Evolutionary conservation across 1,140 invertebrate species (phyloP), one percentile per base, ranked within the genome.

Genomic region (Aporrectodea caliginosa): DNA sequence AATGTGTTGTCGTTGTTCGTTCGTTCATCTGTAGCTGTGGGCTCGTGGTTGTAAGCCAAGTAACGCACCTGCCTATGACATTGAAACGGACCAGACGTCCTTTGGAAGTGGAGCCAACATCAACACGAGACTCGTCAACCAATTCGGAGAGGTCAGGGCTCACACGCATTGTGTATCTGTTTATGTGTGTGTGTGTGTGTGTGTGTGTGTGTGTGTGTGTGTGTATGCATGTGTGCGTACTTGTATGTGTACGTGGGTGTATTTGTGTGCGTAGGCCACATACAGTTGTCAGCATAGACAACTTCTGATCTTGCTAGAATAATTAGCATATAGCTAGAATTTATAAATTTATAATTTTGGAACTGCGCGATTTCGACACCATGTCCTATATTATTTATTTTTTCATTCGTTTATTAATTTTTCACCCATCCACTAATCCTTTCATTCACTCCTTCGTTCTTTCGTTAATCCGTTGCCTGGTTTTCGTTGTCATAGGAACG

Each of bases 51-150:
- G 27, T 22, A 77, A 34, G 35, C 76, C 76, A 32, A 35, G n/a
- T n/a, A 30, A 29, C 35, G 32, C 68, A 34, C 27, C 75, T 29
- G 29, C 34, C 33, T n/a, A 78, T 34, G 77, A 78, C 29, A 71
- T 78, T n/a, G 71, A 34, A 30, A 30, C 34, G n/a, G 16, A 78
- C 22, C 2, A 30, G 0, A n/a, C 22, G 22, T 76, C 29, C 27
- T 73, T 71, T 27, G 77, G 71, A 29, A 27, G 29, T 22, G 77
- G 71, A 35, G 31, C 31, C 30, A 31, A 75, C 70, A 43, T 78
- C 0, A 30, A 32, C 77, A 78, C 77, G 22, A 35, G 35, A 30
- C 71, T 78, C 22, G 27, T 77, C 74, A 78, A 75, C 43, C n/a
- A 27, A 29, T 16, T 32, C 29, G 69, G 77, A 75, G 71, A 78